Percentiles rank a stretch among this genome's conserved stretches.
These are phyloP conservation scores for Bombus cullumanus DNA, from an alignment of 1,140 invertebrate species.

Conservation along the genomic window DNA sequence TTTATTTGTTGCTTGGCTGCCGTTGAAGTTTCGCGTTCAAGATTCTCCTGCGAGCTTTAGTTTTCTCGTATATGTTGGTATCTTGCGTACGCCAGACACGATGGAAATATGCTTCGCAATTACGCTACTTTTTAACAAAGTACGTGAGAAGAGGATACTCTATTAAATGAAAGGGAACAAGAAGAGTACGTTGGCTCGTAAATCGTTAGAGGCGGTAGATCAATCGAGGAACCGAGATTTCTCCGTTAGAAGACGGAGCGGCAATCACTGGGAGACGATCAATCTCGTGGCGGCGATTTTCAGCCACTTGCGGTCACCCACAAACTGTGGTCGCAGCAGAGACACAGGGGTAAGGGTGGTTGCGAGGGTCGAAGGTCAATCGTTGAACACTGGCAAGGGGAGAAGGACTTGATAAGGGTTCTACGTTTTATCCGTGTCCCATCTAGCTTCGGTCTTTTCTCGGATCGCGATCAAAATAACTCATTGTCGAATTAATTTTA, in stretches of 20 bases:
- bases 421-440: conserved; percentile 46
- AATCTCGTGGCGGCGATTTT: conserved; percentile 60
- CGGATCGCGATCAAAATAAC: conserved; percentile 10
- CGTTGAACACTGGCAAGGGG: conserved; percentile 66
- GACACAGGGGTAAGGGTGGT: conserved; percentile 52
- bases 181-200: conserved; percentile 9
- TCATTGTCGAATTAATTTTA: not conserved
- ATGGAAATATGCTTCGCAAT: not conserved
- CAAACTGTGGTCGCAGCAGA: conserved; percentile 58
- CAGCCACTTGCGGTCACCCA: conserved; percentile 62
- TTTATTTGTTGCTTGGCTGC: too few relatives aligned
- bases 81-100: not conserved
- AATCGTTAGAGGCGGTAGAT: conserved; percentile 22
- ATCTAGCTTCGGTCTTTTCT: conserved; percentile 26
- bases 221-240: conserved; percentile 28
- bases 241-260: conserved; percentile 28
- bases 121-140: not conserved
- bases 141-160: not conserved
- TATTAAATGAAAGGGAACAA: not conserved
- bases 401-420: conserved; percentile 59
- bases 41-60: not conserved
- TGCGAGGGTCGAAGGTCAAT: conserved; percentile 69
- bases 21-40: not conserved
- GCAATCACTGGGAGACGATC: conserved; percentile 53
- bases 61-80: not conserved